A percentile compares a stretch with the other conserved stretches of the same genome.
These are phyloP conservation scores for Chrysodeixis includens DNA, from an alignment of 2,888 invertebrate species.

Conservation along the genomic window DNA sequence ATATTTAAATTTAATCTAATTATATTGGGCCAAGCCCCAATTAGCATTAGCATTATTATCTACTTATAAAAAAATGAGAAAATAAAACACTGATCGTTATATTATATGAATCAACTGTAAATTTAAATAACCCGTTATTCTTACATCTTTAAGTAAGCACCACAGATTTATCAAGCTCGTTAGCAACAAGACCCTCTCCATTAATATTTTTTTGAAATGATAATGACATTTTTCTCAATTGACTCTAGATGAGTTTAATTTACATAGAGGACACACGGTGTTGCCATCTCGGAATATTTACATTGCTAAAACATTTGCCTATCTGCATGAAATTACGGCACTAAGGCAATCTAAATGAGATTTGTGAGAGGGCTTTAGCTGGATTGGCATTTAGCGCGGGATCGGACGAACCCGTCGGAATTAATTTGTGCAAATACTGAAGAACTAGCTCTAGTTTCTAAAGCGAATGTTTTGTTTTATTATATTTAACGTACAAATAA, in stretches of 20 bases:
- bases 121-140: background rate
- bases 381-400: constrained; percentile 72
- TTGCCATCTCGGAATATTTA: constrained; percentile 47
- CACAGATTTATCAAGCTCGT: background rate
- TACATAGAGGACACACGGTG: constrained; percentile 44
- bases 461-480: background rate
- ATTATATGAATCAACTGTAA: background rate
- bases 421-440: constrained; percentile 48
- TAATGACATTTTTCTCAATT: constrained; percentile 4
- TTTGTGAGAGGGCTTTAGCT: constrained; percentile 66
- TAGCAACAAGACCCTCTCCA: background rate
- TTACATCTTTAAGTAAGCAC: background rate
- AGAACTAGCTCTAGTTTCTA: constrained; percentile 30
- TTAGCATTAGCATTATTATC: too few relatives aligned
- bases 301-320: constrained; percentile 57
- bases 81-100: too few relatives aligned
- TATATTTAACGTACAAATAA: too few relatives aligned
- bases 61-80: too few relatives aligned
- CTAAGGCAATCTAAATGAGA: constrained; percentile 69
- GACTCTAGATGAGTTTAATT: constrained; percentile 30
- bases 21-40: too few relatives aligned
- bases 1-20: too few relatives aligned
- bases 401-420: constrained; percentile 63
- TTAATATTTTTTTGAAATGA: background rate
- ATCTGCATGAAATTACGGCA: constrained; percentile 61